phyloP scores from a whole-genome alignment of 2,888 invertebrate species.

The Rhogogaster chlorosoma region DNA sequence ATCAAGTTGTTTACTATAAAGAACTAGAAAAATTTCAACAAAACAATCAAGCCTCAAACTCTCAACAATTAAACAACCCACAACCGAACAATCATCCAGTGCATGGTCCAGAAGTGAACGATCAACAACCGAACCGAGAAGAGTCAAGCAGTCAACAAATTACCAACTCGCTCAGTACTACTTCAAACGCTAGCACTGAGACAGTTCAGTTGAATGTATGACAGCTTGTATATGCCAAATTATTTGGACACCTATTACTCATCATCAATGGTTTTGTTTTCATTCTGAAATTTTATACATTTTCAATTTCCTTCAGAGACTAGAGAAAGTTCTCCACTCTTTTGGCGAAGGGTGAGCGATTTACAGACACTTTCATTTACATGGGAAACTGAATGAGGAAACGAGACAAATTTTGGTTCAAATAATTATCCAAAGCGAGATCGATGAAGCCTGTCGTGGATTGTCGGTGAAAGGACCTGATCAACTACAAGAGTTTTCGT shows the following conservation, averaged over 20 bases:
- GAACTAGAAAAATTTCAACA: neutral
- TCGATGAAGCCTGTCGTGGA: constrained; percentile 9
- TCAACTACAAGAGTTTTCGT: constrained; percentile 30
- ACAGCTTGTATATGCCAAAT: neutral
- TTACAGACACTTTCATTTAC: neutral
- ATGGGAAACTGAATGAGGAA: constrained; percentile 23
- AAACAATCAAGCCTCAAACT: neutral
- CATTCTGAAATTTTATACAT: neutral
- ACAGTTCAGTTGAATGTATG: constrained; percentile 1
- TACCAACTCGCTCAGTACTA: neutral
- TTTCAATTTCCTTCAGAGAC: constrained; percentile 14
- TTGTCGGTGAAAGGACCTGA: constrained; percentile 20
- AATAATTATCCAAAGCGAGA: constrained; percentile 26
- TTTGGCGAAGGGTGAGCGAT: constrained; percentile 25
- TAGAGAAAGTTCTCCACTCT: constrained; percentile 14
- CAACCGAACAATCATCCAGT: neutral
- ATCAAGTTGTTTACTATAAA: neutral
- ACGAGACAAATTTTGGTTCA: neutral
- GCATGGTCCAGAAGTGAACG: neutral
- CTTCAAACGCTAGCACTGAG: neutral
- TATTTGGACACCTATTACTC: neutral
- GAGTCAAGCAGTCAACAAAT: neutral
- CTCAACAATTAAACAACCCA: neutral
- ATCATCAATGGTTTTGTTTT: constrained; percentile 1
- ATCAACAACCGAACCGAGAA: neutral